phyloP scores from a whole-genome alignment of 2,888 invertebrate species.

The Gymnocheta viridis region DNA sequence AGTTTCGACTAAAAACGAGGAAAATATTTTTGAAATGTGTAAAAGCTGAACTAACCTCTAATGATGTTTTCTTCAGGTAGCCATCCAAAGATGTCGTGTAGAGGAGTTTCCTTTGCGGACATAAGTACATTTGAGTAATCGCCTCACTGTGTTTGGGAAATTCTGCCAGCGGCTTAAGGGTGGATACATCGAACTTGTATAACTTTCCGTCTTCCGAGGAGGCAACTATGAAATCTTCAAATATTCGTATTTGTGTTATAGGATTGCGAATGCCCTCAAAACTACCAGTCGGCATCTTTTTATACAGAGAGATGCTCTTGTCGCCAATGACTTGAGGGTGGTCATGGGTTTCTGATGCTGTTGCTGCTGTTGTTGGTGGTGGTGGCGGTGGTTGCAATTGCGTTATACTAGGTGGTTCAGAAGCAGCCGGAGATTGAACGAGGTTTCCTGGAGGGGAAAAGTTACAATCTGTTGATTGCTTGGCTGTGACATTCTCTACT shows the following conservation, averaged over 20 bases:
- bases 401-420: background rate
- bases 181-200: slow-evolving; percentile 78
- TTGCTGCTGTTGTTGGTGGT: background rate
- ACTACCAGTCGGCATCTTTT: slow-evolving; percentile 73
- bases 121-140: slow-evolving; percentile 79
- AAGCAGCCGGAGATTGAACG: background rate
- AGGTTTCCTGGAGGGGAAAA: background rate
- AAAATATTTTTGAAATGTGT: background rate
- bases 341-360: slow-evolving; percentile 22
- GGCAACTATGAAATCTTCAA: slow-evolving; percentile 77
- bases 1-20: background rate
- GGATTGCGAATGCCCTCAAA: slow-evolving; percentile 75
- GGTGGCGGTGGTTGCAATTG: background rate
- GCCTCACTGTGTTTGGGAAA: slow-evolving; percentile 80
- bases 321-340: background rate
- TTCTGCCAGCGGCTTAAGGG: slow-evolving; percentile 76
- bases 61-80: slow-evolving; percentile 78
- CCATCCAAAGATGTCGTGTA: slow-evolving; percentile 81
- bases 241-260: slow-evolving; percentile 78
- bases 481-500: background rate
- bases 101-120: slow-evolving; percentile 74
- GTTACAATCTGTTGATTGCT: background rate
- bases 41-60: slow-evolving; percentile 75
- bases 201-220: slow-evolving; percentile 81
- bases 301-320: slow-evolving; percentile 55